Evolutionary conservation across 2,113 vertebrate genomes (phyloP).

Genomic region (Pseudonaja textilis): DNA sequence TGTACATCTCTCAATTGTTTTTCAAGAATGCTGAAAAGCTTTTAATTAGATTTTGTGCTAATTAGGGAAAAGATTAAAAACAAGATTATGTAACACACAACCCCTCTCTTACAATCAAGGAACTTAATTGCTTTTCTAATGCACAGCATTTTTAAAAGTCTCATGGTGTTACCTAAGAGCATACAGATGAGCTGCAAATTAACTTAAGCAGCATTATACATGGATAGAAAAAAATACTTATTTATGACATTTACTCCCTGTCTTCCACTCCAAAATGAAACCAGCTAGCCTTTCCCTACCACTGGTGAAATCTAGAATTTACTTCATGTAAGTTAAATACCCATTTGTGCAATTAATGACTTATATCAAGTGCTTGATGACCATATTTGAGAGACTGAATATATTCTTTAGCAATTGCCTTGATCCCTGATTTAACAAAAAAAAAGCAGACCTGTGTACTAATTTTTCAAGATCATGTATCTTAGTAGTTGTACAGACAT

Average conservation of each 20-base stretch:
- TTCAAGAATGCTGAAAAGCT: slow-evolving; percentile 30
- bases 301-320: background rate
- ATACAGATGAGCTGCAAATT: background rate
- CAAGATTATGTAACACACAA: slow-evolving; percentile 45
- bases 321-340: background rate
- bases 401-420: background rate
- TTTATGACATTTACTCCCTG: background rate
- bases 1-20: slow-evolving; percentile 4
- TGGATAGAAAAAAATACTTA: background rate
- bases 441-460: background rate
- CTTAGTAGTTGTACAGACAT: background rate
- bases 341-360: background rate
- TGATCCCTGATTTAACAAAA: background rate
- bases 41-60: slow-evolving; percentile 63
- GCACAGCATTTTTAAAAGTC: background rate
- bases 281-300: background rate
- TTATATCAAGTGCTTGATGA: background rate
- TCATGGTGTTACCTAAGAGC: background rate
- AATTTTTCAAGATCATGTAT: background rate
- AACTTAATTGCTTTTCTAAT: slow-evolving; percentile 50
- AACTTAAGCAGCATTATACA: background rate
- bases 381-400: background rate
- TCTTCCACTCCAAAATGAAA: background rate
- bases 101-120: slow-evolving; percentile 44
- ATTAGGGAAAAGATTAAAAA: slow-evolving; percentile 55